These are phyloP conservation scores for Drosophila formosana DNA, from an alignment of 2,888 invertebrate genomes.

Conservation along the genomic window DNA sequence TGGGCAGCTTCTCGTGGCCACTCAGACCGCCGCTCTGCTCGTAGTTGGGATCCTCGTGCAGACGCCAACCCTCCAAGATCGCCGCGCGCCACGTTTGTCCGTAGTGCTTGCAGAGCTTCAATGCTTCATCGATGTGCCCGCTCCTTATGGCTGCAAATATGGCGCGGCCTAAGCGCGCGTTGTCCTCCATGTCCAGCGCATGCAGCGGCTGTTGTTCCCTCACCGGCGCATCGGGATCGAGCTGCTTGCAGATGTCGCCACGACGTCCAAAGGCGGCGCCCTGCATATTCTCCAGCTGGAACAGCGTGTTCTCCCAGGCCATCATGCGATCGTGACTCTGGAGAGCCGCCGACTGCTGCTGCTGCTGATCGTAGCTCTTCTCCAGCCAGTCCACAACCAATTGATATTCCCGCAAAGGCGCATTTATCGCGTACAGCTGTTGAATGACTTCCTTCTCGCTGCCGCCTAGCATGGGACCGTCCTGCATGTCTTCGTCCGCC, in stretches of 20 bases:
- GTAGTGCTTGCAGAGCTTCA: conserved; percentile 92
- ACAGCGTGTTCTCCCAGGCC: conserved; percentile 96
- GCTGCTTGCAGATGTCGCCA: conserved; percentile 88
- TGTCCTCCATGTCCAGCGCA: conserved; percentile 94
- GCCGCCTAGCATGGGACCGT: conserved; percentile 85
- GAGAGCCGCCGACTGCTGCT: conserved; percentile 86
- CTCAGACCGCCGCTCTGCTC: conserved; percentile 81
- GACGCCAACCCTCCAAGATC: conserved; percentile 94
- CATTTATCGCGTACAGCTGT: conserved; percentile 86
- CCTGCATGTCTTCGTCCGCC: conserved; percentile 80
- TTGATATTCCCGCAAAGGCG: conserved; percentile 90
- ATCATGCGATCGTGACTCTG: conserved; percentile 91
- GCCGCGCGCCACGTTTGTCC: conserved; percentile 97
- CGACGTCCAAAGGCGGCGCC: conserved; percentile 87
- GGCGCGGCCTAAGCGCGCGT: conserved; percentile 86
- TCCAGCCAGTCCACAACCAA: conserved; percentile 97
- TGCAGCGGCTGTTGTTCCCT: conserved; percentile 92
- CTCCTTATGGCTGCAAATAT: conserved; percentile 91
- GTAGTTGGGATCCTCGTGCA: conserved; percentile 94
- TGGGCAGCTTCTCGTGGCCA: conserved; percentile 84
- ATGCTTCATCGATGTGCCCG: conserved; percentile 94
- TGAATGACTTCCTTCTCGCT: conserved; percentile 86
- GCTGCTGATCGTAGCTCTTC: conserved; percentile 89
- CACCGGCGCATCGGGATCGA: conserved; percentile 96
- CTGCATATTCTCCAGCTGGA: conserved; percentile 88